These are phyloP conservation scores for Agrotis exclamationis DNA, from an alignment of 2,888 invertebrate species.

Conservation along the genomic window DNA sequence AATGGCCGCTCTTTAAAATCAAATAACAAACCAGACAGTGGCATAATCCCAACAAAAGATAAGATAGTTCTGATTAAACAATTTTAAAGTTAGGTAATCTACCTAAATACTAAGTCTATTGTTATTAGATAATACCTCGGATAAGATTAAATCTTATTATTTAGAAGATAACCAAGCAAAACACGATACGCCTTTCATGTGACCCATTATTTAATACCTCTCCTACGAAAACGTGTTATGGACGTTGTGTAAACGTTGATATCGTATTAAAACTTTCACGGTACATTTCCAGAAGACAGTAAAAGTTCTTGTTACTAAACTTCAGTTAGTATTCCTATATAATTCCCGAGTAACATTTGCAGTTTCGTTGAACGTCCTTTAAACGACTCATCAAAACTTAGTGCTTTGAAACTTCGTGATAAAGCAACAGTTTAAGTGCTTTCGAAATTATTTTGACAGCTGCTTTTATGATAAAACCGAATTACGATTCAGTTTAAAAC, in stretches of 20 bases:
- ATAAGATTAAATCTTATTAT: slow-evolving; percentile 44
- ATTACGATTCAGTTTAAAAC: slow-evolving; percentile 9
- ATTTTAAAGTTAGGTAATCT: slow-evolving; percentile 43
- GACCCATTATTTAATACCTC: slow-evolving; percentile 28
- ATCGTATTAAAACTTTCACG: slow-evolving; percentile 21
- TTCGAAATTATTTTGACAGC: slow-evolving; percentile 27
- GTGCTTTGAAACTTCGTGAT: slow-evolving; percentile 32
- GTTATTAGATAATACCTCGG: slow-evolving; percentile 33
- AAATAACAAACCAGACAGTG: slow-evolving; percentile 30
- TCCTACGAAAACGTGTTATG: slow-evolving; percentile 5
- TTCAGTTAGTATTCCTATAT: slow-evolving; percentile 25
- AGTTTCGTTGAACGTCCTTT: slow-evolving; percentile 30
- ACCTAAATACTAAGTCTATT: slow-evolving; percentile 43
- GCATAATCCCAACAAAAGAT: slow-evolving; percentile 41
- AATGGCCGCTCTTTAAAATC: slow-evolving; percentile 33
- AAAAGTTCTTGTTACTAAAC: slow-evolving; percentile 12
- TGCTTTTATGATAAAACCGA: slow-evolving; percentile 14
- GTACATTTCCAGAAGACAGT: slow-evolving; percentile 13
- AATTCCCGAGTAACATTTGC: slow-evolving; percentile 18
- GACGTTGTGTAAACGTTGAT: not conserved
- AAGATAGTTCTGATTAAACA: slow-evolving; percentile 41
- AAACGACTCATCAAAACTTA: slow-evolving; percentile 36
- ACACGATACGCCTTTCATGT: slow-evolving; percentile 19
- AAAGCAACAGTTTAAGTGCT: slow-evolving; percentile 40
- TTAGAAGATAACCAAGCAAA: slow-evolving; percentile 36